A percentile compares a stretch with the other conserved stretches of the same genome.
Conservation (phyloP, 2,888 invertebrate genomes). For the Pyrochroa serraticornis region DNA sequence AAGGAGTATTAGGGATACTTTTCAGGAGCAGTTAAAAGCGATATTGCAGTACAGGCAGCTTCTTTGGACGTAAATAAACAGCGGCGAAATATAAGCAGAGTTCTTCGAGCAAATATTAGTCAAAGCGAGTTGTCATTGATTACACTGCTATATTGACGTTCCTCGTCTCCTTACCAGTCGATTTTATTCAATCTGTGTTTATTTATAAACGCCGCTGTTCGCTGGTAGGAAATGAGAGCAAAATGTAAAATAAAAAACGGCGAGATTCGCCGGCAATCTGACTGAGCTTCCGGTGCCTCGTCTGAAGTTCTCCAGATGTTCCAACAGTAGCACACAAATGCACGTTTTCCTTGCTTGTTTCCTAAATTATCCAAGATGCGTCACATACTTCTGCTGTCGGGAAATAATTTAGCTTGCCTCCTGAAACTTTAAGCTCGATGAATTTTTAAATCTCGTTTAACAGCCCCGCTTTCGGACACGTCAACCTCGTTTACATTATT, state of each 20-base stretch:
- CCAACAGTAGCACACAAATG: slow-evolving; percentile 14
- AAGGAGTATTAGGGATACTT: slow-evolving; percentile 30
- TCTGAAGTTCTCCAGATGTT: slow-evolving; percentile 22
- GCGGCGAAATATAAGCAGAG: slow-evolving; percentile 39
- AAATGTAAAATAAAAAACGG: slow-evolving; percentile 21
- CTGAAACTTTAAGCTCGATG: slow-evolving; percentile 25
- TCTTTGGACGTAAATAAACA: slow-evolving; percentile 41
- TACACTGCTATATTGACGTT: slow-evolving; percentile 40
- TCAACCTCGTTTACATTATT: slow-evolving; percentile 1
- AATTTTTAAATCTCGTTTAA: slow-evolving; percentile 31
- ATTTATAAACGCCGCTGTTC: slow-evolving; percentile 23
- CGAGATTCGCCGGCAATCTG: slow-evolving; percentile 4
- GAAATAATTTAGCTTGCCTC: slow-evolving; percentile 25
- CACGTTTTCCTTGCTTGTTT: slow-evolving; percentile 25
- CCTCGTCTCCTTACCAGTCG: slow-evolving; percentile 27
- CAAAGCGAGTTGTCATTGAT: slow-evolving; percentile 44
- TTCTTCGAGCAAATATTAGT: slow-evolving; percentile 44
- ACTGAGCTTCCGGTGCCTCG: slow-evolving; percentile 14
- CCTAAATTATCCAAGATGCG: slow-evolving; percentile 29
- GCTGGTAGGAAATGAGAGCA: slow-evolving; percentile 5
- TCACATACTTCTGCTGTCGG: slow-evolving; percentile 20
- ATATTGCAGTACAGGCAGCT: slow-evolving; percentile 30
- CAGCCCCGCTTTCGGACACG: slow-evolving; percentile 26
- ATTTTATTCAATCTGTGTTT: slow-evolving; percentile 31
- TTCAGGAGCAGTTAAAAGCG: slow-evolving; percentile 38